Evolutionary conservation across 2,797 vertebrate species (phyloP), one percentile per base, ranked within the genome.

Genomic region (Erpetoichthys calabaricus): DNA sequence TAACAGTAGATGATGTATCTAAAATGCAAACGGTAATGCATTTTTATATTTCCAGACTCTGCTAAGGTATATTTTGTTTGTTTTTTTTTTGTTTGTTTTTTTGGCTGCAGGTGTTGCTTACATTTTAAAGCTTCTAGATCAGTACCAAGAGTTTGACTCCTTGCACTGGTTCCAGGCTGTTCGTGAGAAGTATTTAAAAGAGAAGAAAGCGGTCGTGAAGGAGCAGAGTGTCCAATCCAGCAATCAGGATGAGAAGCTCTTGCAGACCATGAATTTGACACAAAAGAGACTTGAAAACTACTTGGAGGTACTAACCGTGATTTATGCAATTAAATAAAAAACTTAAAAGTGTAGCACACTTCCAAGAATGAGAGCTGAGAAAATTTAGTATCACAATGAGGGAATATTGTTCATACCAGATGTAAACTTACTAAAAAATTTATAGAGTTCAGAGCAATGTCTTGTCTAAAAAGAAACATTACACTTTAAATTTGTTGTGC

Each of bases 131-230:
- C 91, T 99, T 67, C 80, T 99, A 76, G 90, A 98, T 75, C 96
- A 98, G 69, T 98, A 98, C 65, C 89, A 91, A 77, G 96, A 98
- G 76, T 98, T 99, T 70, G 96, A 98, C 71, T 97, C 96, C 0
- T 83, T 99, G 70, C 96, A 99, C 81, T 99, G 96, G 96, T 98
- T 98, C 80, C 95, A 99, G 74, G 91, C 95, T 3, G 94, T 95
- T 57, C 78, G 93, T 71, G 95, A 98, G 60, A 98, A 98, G 68
- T 99, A 97, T 55, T 63, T 88, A 74, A 94, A 89, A 67, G 96
- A 98, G 73, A 92, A 96, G 72, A 91, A 77, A 8, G 91, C 91
- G 0, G 89, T 98, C 69, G 83, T 86, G 62, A 97, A 97, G 72
- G 95, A 98, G 70, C 95, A 99, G 80, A 91, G 82, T 0, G 77